A percentile compares a stretch with the other conserved stretches of the same genome.
Evolutionary conservation across 2,888 invertebrate genomes (phyloP).

Genomic region (Pimpla rufipes): DNA sequence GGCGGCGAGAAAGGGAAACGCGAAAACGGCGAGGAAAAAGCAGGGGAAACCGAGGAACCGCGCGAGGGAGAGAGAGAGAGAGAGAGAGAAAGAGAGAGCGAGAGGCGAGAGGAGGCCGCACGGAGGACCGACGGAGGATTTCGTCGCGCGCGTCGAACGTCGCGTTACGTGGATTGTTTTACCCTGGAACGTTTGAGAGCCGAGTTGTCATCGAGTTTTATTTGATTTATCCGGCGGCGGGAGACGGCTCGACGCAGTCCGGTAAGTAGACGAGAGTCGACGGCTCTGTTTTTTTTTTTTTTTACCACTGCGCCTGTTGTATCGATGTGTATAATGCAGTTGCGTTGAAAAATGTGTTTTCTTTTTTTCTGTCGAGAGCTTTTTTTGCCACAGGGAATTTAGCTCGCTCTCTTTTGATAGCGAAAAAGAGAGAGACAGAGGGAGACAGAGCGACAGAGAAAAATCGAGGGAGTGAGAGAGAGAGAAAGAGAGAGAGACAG

Average conservation of each 20-base stretch:
- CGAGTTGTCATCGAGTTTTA: slow-evolving; percentile 39
- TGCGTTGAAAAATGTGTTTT: background rate
- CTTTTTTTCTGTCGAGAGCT: background rate
- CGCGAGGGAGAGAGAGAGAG: background rate
- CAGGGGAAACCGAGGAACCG: background rate
- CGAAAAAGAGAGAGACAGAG: too few relatives aligned
- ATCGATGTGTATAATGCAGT: background rate
- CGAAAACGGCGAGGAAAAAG: background rate
- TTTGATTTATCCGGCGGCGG: slow-evolving; percentile 37
- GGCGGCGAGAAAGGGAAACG: slow-evolving; percentile 5
- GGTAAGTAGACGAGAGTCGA: slow-evolving; percentile 29
- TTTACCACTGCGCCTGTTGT: background rate
- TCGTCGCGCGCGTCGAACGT: background rate
- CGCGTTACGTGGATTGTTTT: slow-evolving; percentile 44
- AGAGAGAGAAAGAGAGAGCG: too few relatives aligned
- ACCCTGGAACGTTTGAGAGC: slow-evolving; percentile 21
- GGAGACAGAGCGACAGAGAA: background rate
- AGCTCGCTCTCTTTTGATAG: too few relatives aligned
- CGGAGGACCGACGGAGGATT: slow-evolving; percentile 2
- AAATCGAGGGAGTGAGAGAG: background rate
- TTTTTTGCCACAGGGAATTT: background rate
- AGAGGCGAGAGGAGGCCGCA: background rate
- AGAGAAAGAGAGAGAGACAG: background rate
- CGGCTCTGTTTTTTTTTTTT: background rate
- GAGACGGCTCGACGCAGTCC: slow-evolving; percentile 15